Conservation (phyloP, 2,888 invertebrate species). For the Smittia aterrima region DNA sequence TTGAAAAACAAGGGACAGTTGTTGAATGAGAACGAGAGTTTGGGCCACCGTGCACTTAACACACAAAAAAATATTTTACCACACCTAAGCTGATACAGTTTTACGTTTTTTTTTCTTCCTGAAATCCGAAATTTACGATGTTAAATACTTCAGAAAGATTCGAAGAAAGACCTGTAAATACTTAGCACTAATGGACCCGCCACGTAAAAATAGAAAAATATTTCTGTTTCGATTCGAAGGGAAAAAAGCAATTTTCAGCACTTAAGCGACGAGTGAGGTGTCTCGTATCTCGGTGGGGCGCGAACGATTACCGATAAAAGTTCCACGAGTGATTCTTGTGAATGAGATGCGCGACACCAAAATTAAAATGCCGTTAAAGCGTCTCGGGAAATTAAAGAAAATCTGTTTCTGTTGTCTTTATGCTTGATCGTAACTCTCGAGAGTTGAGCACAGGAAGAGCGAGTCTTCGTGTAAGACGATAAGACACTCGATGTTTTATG, state of each 20-base stretch:
- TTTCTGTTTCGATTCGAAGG: neutral
- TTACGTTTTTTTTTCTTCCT: neutral
- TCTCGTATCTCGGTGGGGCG: neutral
- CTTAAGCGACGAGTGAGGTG: neutral
- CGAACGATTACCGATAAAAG: conserved; percentile 9
- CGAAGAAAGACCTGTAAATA: neutral
- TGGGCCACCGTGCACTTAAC: conserved; percentile 36
- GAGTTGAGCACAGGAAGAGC: neutral
- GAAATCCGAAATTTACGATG: conserved; percentile 20
- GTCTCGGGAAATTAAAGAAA: neutral
- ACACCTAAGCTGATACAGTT: conserved; percentile 38
- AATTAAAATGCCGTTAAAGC: conserved; percentile 34
- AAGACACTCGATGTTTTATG: conserved; percentile 20
- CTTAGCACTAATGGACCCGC: conserved; percentile 28
- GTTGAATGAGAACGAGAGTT: neutral
- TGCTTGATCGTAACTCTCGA: neutral
- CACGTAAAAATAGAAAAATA: conserved; percentile 3
- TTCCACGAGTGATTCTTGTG: neutral
- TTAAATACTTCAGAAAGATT: conserved; percentile 3
- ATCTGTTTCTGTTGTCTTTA: conserved; percentile 12
- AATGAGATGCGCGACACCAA: conserved; percentile 15
- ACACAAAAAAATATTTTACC: neutral
- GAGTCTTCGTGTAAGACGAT: neutral
- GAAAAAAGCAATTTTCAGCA: neutral
- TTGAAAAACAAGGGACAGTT: neutral